Evolutionary conservation across 2,888 invertebrate species (phyloP).

Genomic region (Tyria jacobaeae): DNA sequence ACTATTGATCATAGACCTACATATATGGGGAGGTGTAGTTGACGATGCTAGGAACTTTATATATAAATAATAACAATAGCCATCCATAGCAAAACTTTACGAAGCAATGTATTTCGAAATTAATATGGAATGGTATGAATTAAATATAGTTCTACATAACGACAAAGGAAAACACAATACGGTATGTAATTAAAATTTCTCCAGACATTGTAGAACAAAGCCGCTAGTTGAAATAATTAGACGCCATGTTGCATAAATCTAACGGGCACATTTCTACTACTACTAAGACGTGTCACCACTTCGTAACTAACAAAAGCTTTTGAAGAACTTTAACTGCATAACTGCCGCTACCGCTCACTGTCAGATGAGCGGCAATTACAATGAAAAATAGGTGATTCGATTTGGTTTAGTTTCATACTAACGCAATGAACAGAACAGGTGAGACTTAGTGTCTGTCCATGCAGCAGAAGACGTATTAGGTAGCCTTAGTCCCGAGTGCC

Average conservation of each 20-base stretch:
- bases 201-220: too few relatives aligned
- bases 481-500: too few relatives aligned
- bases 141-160: constrained; percentile 38
- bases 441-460: too few relatives aligned
- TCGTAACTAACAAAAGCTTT: background rate
- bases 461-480: too few relatives aligned
- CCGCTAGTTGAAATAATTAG: too few relatives aligned
- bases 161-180: constrained; percentile 32
- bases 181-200: constrained; percentile 26
- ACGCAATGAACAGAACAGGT: too few relatives aligned
- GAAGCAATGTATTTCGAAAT: constrained; percentile 15
- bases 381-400: background rate
- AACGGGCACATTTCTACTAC: background rate
- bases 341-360: background rate
- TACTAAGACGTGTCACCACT: background rate
- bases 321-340: background rate
- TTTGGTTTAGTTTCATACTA: background rate
- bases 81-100: too few relatives aligned
- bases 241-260: background rate
- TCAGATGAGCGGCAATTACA: background rate
- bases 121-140: constrained; percentile 44
- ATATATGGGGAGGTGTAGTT: too few relatives aligned
- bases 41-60: too few relatives aligned
- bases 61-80: too few relatives aligned
- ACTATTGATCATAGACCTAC: too few relatives aligned